These are phyloP conservation scores for Diorhabda sublineata DNA, from an alignment of 1,140 invertebrate genomes.

Conservation along the genomic window DNA sequence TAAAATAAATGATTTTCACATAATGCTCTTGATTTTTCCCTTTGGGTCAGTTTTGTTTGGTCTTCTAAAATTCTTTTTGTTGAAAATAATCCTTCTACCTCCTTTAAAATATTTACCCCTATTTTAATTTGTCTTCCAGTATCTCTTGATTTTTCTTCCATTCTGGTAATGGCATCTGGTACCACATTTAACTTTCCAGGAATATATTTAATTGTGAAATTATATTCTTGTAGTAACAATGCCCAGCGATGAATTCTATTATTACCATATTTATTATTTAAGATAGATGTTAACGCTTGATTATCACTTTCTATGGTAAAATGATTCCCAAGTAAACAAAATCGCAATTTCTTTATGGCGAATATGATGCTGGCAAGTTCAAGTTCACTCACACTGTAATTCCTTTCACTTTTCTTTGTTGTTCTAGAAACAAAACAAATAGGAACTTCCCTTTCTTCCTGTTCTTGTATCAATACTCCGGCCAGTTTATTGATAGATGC, in stretches of 20 bases:
- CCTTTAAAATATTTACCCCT: slow-evolving; percentile 9
- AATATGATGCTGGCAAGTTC: slow-evolving; percentile 9
- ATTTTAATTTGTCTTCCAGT: slow-evolving; percentile 12
- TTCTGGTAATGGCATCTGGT: slow-evolving; percentile 7
- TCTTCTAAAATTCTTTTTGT: neutral
- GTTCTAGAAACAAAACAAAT: slow-evolving; percentile 42
- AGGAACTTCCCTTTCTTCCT: slow-evolving; percentile 34
- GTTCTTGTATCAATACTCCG: slow-evolving; percentile 41
- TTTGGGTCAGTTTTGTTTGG: slow-evolving; percentile 3
- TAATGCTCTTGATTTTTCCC: slow-evolving; percentile 6
- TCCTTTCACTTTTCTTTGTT: slow-evolving; percentile 41
- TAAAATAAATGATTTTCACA: neutral
- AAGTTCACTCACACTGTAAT: slow-evolving; percentile 5
- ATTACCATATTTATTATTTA: slow-evolving; percentile 11
- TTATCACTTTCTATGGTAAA: slow-evolving; percentile 9
- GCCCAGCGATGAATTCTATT: slow-evolving; percentile 9
- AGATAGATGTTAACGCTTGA: slow-evolving; percentile 6
- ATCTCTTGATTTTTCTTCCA: neutral
- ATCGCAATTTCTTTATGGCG: slow-evolving; percentile 4
- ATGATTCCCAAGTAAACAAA: slow-evolving; percentile 13
- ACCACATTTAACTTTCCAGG: slow-evolving; percentile 6
- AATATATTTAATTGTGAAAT: slow-evolving; percentile 7
- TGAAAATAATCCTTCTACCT: slow-evolving; percentile 1
- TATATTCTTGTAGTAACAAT: slow-evolving; percentile 10
- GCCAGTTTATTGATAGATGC: slow-evolving; percentile 39